These are phyloP conservation scores for Brenthis daphne DNA, from an alignment of 2,888 invertebrate genomes.

Conservation along the genomic window DNA sequence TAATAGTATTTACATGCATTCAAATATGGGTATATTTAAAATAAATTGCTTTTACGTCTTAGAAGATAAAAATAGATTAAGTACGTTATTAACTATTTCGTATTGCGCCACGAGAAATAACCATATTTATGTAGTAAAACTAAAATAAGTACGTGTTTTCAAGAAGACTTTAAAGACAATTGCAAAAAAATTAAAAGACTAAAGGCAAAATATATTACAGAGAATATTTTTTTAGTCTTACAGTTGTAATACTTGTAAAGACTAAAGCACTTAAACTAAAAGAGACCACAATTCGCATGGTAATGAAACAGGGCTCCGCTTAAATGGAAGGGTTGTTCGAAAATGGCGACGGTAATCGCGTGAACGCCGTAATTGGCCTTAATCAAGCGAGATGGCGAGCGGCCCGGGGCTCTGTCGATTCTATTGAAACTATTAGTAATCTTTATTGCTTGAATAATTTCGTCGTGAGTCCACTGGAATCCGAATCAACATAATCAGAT, in stretches of 20 bases:
- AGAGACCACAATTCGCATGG: slow-evolving; percentile 29
- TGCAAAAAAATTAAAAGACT: background rate
- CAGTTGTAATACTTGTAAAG: slow-evolving; percentile 15
- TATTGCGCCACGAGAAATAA: background rate
- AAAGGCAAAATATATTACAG: background rate
- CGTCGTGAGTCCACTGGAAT: slow-evolving; percentile 37
- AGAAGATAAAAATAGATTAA: slow-evolving; percentile 1
- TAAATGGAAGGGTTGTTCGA: slow-evolving; percentile 66
- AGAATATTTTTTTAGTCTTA: background rate
- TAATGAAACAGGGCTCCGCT: slow-evolving; percentile 51
- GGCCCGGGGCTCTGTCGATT: slow-evolving; percentile 48
- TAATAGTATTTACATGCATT: background rate
- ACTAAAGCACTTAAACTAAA: slow-evolving; percentile 22
- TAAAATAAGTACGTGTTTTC: background rate
- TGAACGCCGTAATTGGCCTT: slow-evolving; percentile 72
- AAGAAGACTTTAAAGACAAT: background rate
- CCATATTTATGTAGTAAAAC: background rate
- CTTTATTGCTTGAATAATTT: slow-evolving; percentile 40
- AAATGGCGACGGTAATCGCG: slow-evolving; percentile 70
- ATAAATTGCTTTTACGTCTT: background rate
- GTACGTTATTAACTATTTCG: background rate
- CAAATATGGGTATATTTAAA: background rate
- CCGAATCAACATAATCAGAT: slow-evolving; percentile 30
- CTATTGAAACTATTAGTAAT: slow-evolving; percentile 47
- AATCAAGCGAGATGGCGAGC: slow-evolving; percentile 73